Evolutionary conservation across 2,888 invertebrate genomes (phyloP).

Genomic region (Asteroscopus sphinx): DNA sequence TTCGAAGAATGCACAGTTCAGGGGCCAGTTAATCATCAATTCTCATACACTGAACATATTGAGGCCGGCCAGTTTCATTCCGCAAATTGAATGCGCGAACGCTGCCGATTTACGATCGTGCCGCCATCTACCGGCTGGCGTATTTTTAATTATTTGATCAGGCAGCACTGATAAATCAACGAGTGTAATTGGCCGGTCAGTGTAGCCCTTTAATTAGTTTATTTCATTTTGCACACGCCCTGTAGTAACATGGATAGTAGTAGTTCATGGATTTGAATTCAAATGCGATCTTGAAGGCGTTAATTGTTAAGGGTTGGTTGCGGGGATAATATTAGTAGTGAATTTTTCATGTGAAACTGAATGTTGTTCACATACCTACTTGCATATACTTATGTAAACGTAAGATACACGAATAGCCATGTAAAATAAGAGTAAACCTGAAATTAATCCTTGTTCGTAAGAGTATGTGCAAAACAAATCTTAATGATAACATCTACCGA

Average conservation of each 20-base stretch:
- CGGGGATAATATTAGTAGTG: slow-evolving; percentile 9
- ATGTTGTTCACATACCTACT: slow-evolving; percentile 26
- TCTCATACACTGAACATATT: slow-evolving; percentile 65
- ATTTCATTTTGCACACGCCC: slow-evolving; percentile 77
- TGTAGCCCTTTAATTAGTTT: slow-evolving; percentile 80
- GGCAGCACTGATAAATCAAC: slow-evolving; percentile 84
- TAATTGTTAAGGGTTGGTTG: slow-evolving; percentile 60
- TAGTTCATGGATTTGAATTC: slow-evolving; percentile 77
- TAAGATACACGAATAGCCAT: slow-evolving; percentile 23
- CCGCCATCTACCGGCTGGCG: slow-evolving; percentile 73
- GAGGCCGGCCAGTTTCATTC: slow-evolving; percentile 71
- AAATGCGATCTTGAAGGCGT: slow-evolving; percentile 61
- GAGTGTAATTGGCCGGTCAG: slow-evolving; percentile 77
- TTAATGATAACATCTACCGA: slow-evolving; percentile 51
- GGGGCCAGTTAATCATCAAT: slow-evolving; percentile 57
- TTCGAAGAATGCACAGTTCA: slow-evolving; percentile 49
- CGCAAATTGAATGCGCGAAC: slow-evolving; percentile 82
- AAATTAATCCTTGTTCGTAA: slow-evolving; percentile 47
- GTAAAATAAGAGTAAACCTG: slow-evolving; percentile 41
- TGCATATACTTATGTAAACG: slow-evolving; percentile 16
- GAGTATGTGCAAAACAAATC: slow-evolving; percentile 45
- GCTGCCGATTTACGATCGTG: slow-evolving; percentile 71
- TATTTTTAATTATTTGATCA: slow-evolving; percentile 89
- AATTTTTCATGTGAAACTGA: slow-evolving; percentile 27
- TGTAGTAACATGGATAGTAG: too few species aligned